Evolutionary conservation across 2,888 invertebrate genomes (phyloP), one percentile per base, ranked within the genome.

Genomic region (Eurois occulta): DNA sequence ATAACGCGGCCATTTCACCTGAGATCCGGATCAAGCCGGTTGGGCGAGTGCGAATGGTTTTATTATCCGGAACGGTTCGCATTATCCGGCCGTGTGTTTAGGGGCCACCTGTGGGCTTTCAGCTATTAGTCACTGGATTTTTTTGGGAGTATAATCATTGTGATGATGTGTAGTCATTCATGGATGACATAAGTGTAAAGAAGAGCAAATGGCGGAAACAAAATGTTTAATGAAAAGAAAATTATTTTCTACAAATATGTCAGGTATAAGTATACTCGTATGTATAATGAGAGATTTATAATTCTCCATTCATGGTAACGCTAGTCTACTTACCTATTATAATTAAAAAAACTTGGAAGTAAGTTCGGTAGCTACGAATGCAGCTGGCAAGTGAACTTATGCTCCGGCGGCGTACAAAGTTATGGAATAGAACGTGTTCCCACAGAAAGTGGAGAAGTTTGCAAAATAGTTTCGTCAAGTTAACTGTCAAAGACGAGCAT

Each of bases 21-120:
- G 88, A 88, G 89, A 89, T 83, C 90, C 91, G 89, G 90, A 88
- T 90, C 86, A 87, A 76, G 81, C 72, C 71, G 85, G 86, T 69
- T 77, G 78, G 83, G 88, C 84, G 90, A 91, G 92, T 92, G 92
- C 90, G 79, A 93, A 94, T 93, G 93, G 91, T 90, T 91, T 91
- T 93, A 93, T 94, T 93, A 94, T 91, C 92, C 93, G 91, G 89
- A 79, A 85, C 85, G 80, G 67, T 80, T 83, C 87, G 82, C 81
- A 73, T 85, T 83, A 89, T 85, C 89, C 87, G 83, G 79, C 78
- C 85, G 85, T 75, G 88, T 87, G 91, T 91, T 92, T 90, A 92
- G 83, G 86, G 87, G 86, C 92, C 94, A 94, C 94, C 93, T 94
- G 94, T 93, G 89, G 87, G 89, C 70, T 70, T 60, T 72, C 48